phyloP scores from a whole-genome alignment of 1,140 invertebrate genomes.

The Halesus radiatus region DNA sequence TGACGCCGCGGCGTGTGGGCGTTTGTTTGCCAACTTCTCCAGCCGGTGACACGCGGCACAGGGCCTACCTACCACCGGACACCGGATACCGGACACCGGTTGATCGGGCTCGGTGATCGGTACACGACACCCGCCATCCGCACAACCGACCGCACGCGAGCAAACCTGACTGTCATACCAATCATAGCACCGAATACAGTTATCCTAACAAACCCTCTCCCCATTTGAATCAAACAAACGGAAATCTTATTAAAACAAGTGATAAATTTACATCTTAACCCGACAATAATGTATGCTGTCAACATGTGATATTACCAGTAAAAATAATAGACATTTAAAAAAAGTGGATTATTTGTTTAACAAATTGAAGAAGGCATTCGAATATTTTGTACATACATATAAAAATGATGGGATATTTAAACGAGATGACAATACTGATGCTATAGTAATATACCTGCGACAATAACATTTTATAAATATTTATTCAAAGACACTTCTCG shows the following conservation, averaged over 20 bases:
- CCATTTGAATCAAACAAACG: too few species aligned
- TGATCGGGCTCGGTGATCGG: constrained; percentile 22
- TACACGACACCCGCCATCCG: too few species aligned
- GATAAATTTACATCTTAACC: neutral
- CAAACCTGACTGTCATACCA: too few species aligned
- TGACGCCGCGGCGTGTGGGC: constrained; percentile 42
- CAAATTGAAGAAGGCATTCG: neutral
- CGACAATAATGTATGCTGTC: constrained; percentile 23
- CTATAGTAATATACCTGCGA: neutral
- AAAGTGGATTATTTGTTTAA: neutral
- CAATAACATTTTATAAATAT: constrained; percentile 17
- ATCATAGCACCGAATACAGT: too few species aligned
- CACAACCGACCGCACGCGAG: too few species aligned
- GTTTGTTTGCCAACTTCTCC: constrained; percentile 52
- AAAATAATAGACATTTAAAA: neutral
- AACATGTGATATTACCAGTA: constrained; percentile 23
- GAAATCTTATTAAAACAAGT: neutral
- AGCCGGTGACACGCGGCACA: constrained; percentile 33
- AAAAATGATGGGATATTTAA: neutral
- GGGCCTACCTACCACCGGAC: neutral
- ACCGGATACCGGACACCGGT: constrained; percentile 31
- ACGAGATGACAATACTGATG: constrained; percentile 9
- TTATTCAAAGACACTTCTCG: constrained; percentile 16
- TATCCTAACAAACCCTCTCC: too few species aligned
- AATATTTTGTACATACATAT: neutral